Conservation (phyloP, 2,113 vertebrate genomes). For the Alouatta palliata region DNA sequence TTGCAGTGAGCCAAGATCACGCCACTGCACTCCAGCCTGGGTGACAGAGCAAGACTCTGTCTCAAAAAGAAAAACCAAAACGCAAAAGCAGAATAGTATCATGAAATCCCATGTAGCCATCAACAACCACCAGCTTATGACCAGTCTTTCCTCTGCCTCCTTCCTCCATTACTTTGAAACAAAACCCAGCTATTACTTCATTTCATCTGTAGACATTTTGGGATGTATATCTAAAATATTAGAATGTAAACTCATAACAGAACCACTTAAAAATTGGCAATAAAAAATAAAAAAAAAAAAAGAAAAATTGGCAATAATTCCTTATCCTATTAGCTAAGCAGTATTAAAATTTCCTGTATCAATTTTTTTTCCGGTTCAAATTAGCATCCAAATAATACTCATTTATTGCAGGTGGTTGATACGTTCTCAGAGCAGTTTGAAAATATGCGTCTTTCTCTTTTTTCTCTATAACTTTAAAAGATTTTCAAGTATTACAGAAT, state of each 20-base stretch:
- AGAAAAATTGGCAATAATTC: not conserved
- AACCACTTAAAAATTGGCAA: not conserved
- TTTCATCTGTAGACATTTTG: conserved; percentile 37
- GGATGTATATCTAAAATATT: conserved; percentile 32
- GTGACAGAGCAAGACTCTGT: too few species aligned
- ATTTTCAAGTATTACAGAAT: not conserved
- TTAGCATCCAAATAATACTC: conserved; percentile 28
- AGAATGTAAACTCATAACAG: conserved; percentile 19
- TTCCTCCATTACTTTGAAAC: conserved; percentile 29
- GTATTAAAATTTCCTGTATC: conserved; percentile 10
- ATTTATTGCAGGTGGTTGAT: not conserved
- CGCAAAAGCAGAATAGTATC: too few species aligned
- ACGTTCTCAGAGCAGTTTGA: not conserved
- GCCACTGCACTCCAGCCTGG: too few species aligned
- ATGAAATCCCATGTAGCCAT: not conserved
- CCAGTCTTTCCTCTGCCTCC: not conserved
- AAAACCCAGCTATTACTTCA: not conserved
- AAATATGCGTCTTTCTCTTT: not conserved
- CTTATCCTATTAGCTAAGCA: not conserved
- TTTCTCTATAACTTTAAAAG: not conserved
- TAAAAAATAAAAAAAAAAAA: not conserved
- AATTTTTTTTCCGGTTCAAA: not conserved
- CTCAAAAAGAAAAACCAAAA: too few species aligned
- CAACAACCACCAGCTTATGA: not conserved
- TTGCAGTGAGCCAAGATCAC: too few species aligned